These are phyloP conservation scores for Glaucopsyche alexis DNA, from an alignment of 2,888 invertebrate species.

Conservation along the genomic window DNA sequence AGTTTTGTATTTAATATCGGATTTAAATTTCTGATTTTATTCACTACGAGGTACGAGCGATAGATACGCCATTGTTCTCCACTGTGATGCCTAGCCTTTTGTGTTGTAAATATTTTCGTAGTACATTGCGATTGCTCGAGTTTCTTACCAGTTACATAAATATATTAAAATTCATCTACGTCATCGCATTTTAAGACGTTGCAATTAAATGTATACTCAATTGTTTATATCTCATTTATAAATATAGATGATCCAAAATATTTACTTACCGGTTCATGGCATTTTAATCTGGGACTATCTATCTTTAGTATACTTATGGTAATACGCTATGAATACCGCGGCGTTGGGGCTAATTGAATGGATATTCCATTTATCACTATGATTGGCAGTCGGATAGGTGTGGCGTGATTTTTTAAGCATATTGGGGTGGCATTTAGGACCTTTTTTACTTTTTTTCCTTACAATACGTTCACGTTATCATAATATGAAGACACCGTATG, in stretches of 20 bases:
- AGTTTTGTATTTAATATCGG: slow-evolving; percentile 40
- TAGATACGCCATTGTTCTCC: slow-evolving; percentile 37
- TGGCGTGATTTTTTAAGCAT: slow-evolving; percentile 24
- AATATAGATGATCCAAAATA: not conserved
- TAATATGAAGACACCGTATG: not conserved
- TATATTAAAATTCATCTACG: not conserved
- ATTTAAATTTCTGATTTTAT: slow-evolving; percentile 40
- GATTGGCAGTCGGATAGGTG: slow-evolving; percentile 27
- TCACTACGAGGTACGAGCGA: slow-evolving; percentile 31
- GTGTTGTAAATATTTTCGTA: slow-evolving; percentile 30
- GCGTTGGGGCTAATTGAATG: slow-evolving; percentile 13
- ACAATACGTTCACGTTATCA: slow-evolving; percentile 1
- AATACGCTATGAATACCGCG: slow-evolving; percentile 9
- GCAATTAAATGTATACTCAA: not conserved
- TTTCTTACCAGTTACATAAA: not conserved
- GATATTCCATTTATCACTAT: slow-evolving; percentile 26
- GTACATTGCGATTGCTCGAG: not conserved
- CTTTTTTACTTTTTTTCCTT: slow-evolving; percentile 18
- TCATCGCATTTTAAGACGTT: not conserved
- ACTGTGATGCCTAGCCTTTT: slow-evolving; percentile 34
- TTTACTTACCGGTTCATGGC: not conserved
- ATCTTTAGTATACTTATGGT: slow-evolving; percentile 10
- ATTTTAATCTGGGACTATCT: slow-evolving; percentile 4
- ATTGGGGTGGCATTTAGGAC: slow-evolving; percentile 1
- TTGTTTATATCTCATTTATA: not conserved